phyloP scores from a whole-genome alignment of 2,113 vertebrate genomes.

The Odontophorus gujanensis region DNA sequence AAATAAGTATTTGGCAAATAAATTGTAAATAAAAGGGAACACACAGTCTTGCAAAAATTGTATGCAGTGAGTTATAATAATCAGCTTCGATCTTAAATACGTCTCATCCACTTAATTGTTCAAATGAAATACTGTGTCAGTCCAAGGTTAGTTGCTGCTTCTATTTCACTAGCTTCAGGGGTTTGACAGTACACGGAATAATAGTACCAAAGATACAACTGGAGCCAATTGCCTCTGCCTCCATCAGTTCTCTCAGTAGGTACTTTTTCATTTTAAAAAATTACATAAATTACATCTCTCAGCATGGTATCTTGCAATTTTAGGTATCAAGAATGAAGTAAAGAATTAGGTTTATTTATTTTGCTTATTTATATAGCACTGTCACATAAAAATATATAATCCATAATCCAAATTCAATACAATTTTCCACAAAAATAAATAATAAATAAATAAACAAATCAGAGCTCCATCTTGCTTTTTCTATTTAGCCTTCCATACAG shows the following conservation, averaged over 20 bases:
- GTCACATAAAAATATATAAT: neutral
- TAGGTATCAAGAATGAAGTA: neutral
- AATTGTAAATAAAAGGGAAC: neutral
- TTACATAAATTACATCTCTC: neutral
- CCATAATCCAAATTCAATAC: neutral
- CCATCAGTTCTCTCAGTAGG: neutral
- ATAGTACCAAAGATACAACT: neutral
- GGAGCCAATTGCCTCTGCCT: neutral
- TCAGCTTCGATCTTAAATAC: neutral
- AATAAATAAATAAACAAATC: neutral
- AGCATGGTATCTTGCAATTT: neutral
- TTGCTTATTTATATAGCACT: neutral
- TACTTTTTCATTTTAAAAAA: neutral
- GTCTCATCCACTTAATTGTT: neutral
- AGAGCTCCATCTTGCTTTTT: neutral
- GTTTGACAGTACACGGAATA: neutral
- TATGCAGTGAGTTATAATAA: neutral
- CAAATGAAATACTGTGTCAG: neutral
- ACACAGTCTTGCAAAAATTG: neutral
- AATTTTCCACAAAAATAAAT: neutral
- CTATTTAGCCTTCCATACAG: neutral
- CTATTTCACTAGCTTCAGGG: neutral
- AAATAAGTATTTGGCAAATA: neutral
- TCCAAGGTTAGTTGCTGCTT: neutral
- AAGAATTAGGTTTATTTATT: neutral